Base-by-base conservation (phyloP, 2,113 vertebrate species). In the Salvator merianae region DNA sequence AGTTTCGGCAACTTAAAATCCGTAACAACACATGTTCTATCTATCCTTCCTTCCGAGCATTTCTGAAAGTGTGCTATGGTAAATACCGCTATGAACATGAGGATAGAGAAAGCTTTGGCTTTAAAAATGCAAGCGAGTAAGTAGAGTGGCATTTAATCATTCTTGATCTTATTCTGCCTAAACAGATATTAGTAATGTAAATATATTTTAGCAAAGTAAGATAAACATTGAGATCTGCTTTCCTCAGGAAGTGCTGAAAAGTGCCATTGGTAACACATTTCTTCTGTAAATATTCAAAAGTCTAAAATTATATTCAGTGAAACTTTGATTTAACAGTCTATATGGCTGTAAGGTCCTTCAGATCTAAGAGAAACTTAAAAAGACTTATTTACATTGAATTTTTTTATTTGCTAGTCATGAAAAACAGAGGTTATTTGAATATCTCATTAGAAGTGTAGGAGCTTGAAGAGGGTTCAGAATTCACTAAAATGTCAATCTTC, bases 1-100 rank as follows among this genome's bases (percentile, higher is more conserved):
- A 91, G 85, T 81, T 93, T 8, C 93, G 94, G 12, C 95, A 97
- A 76, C 81, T 96, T 32, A 96, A 93, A 93, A 93, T 94, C 38
- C 90, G 85, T 70, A 95, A 92, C 76, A 90, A 79, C 78, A 94
- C 92, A 1, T 93, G 95, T 62, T 88, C 83, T 68, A 83, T 94
- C 74, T 85, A 92, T 81, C 71, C 93, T 0, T 81, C 89, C 63
- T 94, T 96, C 86, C 91, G 5, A 4, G 38, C 82, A 3, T 36
- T 94, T 73, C 84, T 91, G 75, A 43, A 70, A 9, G 90, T 76
- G 26, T 96, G 95, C 76, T 96, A 94, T 26, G 73, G 80, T 18
- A 76, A 86, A 34, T 95, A 93, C 8, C 78, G 7, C 34, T 77
- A 84, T 1, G 0, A 0, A 79, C 85, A 86, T 86, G 94, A 95